Evolutionary conservation across 2,797 vertebrate genomes (phyloP).

Genomic region (Benthosema pterotum): DNA sequence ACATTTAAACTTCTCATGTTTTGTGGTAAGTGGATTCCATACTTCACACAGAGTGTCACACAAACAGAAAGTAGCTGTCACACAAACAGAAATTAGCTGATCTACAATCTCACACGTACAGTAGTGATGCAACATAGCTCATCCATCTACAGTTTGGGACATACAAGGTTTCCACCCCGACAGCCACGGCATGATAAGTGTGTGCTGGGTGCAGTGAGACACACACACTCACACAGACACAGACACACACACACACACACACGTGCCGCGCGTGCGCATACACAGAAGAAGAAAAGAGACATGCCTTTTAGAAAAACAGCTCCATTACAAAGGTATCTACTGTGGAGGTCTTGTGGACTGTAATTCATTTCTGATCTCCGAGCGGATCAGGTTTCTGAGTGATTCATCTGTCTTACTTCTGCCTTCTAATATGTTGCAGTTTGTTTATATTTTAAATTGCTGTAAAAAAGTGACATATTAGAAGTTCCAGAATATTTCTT

Average conservation of each 20-base stretch:
- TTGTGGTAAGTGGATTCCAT: too few relatives aligned
- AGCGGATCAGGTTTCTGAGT: constrained; percentile 42
- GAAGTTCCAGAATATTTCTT: constrained; percentile 14
- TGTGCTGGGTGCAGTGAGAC: not conserved
- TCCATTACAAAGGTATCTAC: constrained; percentile 53
- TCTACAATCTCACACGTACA: too few relatives aligned
- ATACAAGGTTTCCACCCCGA: too few relatives aligned
- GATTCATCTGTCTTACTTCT: constrained; percentile 35
- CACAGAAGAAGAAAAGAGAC: not conserved
- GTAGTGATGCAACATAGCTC: too few relatives aligned
- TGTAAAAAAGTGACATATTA: constrained; percentile 28
- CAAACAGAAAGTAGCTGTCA: too few relatives aligned
- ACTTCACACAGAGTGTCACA: too few relatives aligned
- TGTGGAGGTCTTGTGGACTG: constrained; percentile 16
- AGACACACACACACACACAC: not conserved
- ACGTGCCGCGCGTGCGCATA: not conserved
- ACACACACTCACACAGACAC: too few relatives aligned
- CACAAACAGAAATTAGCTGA: too few relatives aligned
- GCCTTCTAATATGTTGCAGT: constrained; percentile 41
- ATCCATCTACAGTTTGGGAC: too few relatives aligned
- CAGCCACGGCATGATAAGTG: too few relatives aligned
- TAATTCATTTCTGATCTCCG: constrained; percentile 33
- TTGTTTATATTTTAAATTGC: constrained; percentile 49
- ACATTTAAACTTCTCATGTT: too few relatives aligned
- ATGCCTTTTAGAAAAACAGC: constrained; percentile 38